A percentile compares a stretch with the other conserved stretches of the same genome.
These are phyloP conservation scores for Colaptes auratus DNA, from an alignment of 2,113 vertebrate species.

Conservation along the genomic window DNA sequence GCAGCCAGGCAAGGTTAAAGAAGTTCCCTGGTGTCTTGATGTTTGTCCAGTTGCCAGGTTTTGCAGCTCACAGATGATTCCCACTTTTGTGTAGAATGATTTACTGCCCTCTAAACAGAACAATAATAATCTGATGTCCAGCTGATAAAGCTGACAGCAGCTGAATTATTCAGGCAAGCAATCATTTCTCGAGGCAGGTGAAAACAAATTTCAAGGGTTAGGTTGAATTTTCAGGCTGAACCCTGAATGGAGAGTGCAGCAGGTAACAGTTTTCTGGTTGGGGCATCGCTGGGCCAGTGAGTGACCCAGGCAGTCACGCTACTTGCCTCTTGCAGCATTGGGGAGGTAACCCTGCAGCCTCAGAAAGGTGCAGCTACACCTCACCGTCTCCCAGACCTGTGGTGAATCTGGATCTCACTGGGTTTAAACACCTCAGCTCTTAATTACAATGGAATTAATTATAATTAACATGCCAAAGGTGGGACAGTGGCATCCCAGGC, in stretches of 20 bases:
- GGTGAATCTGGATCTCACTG: neutral
- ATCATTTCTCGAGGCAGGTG: neutral
- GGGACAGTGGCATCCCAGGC: neutral
- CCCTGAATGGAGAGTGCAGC: neutral
- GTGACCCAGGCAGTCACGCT: neutral
- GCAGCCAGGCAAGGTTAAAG: neutral
- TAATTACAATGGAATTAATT: neutral
- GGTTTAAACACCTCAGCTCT: neutral
- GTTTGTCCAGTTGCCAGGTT: neutral
- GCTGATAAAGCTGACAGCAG: conserved; percentile 28
- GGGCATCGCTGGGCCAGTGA: neutral
- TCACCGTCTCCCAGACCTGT: neutral
- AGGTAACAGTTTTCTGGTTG: neutral
- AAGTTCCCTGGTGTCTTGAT: neutral
- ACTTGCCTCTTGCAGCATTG: neutral
- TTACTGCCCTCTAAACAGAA: conserved; percentile 15
- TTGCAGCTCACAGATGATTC: neutral
- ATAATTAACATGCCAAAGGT: neutral
- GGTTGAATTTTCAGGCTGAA: neutral
- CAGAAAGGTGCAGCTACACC: fast-evolving
- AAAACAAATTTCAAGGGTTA: conserved; percentile 9
- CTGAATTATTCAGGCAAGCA: conserved; percentile 31
- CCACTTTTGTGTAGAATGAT: neutral
- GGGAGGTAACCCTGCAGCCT: neutral
- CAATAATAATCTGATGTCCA: conserved; percentile 5